Base-by-base conservation (phyloP, 92 coral and sea anemone species). In the Paramuricea clavata region DNA sequence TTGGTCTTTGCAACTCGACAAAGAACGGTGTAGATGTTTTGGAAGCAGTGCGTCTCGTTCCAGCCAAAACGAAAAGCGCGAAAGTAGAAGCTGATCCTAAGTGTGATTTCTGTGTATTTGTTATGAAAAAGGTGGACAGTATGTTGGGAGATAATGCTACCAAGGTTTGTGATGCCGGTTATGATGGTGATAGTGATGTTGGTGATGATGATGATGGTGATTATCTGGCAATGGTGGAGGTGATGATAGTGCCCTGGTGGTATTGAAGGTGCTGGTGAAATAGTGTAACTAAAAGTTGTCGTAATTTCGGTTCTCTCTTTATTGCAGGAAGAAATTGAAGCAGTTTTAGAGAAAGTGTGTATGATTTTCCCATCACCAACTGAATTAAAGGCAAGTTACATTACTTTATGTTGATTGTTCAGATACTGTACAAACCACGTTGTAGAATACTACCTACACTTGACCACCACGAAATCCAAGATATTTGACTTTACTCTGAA, bases 41-140 rank as follows among this genome's bases (percentile, higher is more conserved):
- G 74, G 25, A 64, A 69, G 87, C 81, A n/a, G 81, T 96, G 1
- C 70, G 34, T 62, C 70, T 62, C 5, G 15, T 26, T 15, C 70
- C 70, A 12, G 70, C 70, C 1, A 6, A 5, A 1, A 62, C 6
- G 72, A 65, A 9, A 56, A 56, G 67, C 21, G 64, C 26, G 52
- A 80, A 89, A 79, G 74, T 88, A 33, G 81, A 91, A 64, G 81
- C 93, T 32, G 44, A 39, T 4, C 4, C 83, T 2, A n/a, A 69
- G 21, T 96, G 99, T 42, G 36, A 89, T 23, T 57, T 96, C 6
- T 96, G 99, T 69, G 99, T 94, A 50, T 96, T 85, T 76, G 70
- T 85, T 17, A 92, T 93, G 89, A 76, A 47, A 2, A 78, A 94
- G 78, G 82, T 96, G 82, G 95, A 90, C 19, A 33, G 31, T 1